Percentiles rank a stretch among this genome's conserved stretches.
Evolutionary conservation across 2,888 invertebrate genomes (phyloP).

Genomic region (Baronia brevicornis): DNA sequence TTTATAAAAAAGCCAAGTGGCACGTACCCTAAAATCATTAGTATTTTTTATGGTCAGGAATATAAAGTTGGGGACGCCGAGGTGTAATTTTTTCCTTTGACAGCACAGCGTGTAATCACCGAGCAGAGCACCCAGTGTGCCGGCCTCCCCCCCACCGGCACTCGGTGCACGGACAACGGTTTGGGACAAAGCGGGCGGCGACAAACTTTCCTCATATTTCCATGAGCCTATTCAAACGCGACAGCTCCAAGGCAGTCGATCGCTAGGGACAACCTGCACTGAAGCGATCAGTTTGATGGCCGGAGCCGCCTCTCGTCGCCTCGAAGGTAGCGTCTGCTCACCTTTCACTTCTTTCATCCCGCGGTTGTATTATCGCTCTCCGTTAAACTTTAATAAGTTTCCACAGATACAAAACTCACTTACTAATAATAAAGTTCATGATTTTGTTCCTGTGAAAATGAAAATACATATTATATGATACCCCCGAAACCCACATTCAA

Average conservation of each 20-base stretch:
- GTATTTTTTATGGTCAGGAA: conserved; percentile 12
- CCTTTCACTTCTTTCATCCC: no score
- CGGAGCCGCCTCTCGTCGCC: conserved; percentile 8
- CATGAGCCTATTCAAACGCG: neutral
- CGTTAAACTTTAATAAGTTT: no score
- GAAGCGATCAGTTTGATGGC: no score
- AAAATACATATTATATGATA: no score
- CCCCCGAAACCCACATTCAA: no score
- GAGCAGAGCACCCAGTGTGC: neutral
- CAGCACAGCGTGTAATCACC: conserved; percentile 17
- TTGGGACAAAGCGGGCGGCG: neutral
- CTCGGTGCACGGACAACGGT: conserved; percentile 9
- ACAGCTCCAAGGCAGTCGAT: no score
- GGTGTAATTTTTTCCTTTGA: conserved; percentile 13
- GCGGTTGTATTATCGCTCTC: no score
- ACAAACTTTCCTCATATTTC: conserved; percentile 1
- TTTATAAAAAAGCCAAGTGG: conserved; percentile 1
- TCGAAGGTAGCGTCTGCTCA: no score
- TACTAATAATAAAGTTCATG: no score
- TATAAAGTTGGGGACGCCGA: conserved; percentile 4
- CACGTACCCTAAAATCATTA: conserved; percentile 8
- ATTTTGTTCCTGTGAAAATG: no score
- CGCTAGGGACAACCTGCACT: no score
- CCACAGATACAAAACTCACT: no score
- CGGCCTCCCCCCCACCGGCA: conserved; percentile 4